phyloP scores from a whole-genome alignment of 2,888 invertebrate genomes.

The Nephrotoma flavescens region DNA sequence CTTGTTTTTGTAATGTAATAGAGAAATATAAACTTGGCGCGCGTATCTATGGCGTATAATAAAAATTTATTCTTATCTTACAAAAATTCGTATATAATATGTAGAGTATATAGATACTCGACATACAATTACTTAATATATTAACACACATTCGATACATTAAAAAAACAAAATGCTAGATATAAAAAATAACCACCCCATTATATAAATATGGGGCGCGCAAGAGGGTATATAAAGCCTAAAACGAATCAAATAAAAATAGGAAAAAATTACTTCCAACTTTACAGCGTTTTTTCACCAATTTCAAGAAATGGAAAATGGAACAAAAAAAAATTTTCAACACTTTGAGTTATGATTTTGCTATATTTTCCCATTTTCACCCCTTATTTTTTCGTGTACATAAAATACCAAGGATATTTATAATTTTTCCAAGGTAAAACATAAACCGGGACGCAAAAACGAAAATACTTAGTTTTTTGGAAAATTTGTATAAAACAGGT shows the following conservation, averaged over 20 bases:
- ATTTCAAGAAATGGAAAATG: not conserved
- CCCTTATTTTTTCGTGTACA: not conserved
- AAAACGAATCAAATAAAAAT: not conserved
- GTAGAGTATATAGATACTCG: not conserved
- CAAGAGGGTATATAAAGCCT: not conserved
- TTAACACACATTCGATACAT: not conserved
- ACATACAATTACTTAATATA: not conserved
- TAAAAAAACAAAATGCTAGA: not conserved
- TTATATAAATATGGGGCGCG: not conserved
- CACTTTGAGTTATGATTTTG: not conserved
- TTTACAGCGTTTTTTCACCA: not conserved
- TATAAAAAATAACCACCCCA: not conserved
- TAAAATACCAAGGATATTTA: not conserved
- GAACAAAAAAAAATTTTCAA: not conserved
- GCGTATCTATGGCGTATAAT: not conserved
- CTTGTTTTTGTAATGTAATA: not conserved
- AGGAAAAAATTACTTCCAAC: not conserved
- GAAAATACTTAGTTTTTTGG: not conserved
- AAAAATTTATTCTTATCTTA: not conserved
- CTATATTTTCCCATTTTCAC: not conserved
- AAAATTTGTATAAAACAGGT: not conserved
- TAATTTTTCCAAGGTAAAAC: not conserved
- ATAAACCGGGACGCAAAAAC: not conserved
- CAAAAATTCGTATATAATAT: not conserved
- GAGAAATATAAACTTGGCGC: not conserved